Evolutionary conservation across 2,888 invertebrate genomes (phyloP).

Genomic region (Panzeria rudis): DNA sequence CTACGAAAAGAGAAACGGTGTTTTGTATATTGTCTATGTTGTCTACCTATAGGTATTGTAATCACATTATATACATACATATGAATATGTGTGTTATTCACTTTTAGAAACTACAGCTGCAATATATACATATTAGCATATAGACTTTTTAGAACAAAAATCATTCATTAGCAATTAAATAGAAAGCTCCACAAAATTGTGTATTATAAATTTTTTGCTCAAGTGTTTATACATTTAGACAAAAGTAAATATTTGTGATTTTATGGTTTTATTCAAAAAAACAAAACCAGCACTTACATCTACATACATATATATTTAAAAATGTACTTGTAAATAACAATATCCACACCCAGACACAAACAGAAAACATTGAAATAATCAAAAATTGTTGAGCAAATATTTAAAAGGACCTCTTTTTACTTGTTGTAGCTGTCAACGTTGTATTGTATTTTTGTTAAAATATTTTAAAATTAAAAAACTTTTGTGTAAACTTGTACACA

Average conservation of each 20-base stretch:
- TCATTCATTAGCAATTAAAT: conserved; percentile 28
- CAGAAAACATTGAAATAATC: conserved; percentile 24
- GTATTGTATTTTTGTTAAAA: conserved; percentile 23
- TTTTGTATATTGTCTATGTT: too few relatives aligned
- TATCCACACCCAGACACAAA: neutral
- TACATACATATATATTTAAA: too few relatives aligned
- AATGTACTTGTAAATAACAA: neutral
- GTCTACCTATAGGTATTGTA: too few relatives aligned
- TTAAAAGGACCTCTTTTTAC: neutral
- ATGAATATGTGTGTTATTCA: too few relatives aligned
- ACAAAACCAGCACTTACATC: neutral
- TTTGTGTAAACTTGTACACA: neutral
- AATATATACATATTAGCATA: neutral
- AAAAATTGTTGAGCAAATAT: conserved; percentile 33
- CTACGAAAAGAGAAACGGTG: too few relatives aligned
- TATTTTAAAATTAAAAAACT: conserved; percentile 61
- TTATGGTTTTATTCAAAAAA: conserved; percentile 30
- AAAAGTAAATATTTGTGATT: conserved; percentile 41
- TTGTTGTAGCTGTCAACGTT: neutral
- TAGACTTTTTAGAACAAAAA: neutral
- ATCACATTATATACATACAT: too few relatives aligned
- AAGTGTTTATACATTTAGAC: neutral
- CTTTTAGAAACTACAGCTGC: too few relatives aligned
- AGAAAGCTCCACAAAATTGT: conserved; percentile 13
- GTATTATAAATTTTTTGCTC: neutral